Evolutionary conservation across 2,113 vertebrate genomes (phyloP), one percentile per base, ranked within the genome.

Genomic region (Martes martes): DNA sequence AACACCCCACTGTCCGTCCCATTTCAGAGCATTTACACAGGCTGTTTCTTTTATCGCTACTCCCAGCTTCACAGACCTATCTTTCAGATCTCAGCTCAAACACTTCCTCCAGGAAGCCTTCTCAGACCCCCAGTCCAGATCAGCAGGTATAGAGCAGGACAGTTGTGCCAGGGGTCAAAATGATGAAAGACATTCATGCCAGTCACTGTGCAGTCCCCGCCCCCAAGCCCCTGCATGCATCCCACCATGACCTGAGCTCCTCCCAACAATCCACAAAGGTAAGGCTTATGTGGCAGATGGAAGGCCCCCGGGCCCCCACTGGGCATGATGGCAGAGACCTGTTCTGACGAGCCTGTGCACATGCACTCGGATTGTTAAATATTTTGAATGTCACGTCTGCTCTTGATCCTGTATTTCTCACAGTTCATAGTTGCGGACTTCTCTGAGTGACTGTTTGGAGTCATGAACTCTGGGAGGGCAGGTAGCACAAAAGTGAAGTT

Each of bases 291-390:
- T 47, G 31, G 10, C 24, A 69, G 7, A 28, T 0, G 16, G 36
- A 83, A 93, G 69, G 59, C 11, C 28, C 36, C 11, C 28, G 0
- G 28, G 15, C 1, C 28, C 31, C 19, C 11, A 23, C 36, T 71
- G 6, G 14, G 31, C 33, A 18, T 39, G 52, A 28, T 0, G 36
- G 18, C 26, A 52, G 59, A 74, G 67, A n/a, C 23, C 21, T 2
- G 1, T 26, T 55, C 57, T 33, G 23, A 55, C 7, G 2, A 2
- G 33, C 36, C n/a, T 24, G 57, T 16, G 7, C n/a, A 21, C 0
- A 0, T 67, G 69, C 21, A n/a, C 5, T 88, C 24, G 13, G 14
- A 14, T 18, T 76, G 78, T n/a, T 50, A 50, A 91, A 59, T 50
- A 59, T 81, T 74, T 69, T 50, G 45, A 50, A 76, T 45, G 81